phyloP scores from a whole-genome alignment of 2,888 invertebrate genomes.

The Linnaemya vulpina region DNA sequence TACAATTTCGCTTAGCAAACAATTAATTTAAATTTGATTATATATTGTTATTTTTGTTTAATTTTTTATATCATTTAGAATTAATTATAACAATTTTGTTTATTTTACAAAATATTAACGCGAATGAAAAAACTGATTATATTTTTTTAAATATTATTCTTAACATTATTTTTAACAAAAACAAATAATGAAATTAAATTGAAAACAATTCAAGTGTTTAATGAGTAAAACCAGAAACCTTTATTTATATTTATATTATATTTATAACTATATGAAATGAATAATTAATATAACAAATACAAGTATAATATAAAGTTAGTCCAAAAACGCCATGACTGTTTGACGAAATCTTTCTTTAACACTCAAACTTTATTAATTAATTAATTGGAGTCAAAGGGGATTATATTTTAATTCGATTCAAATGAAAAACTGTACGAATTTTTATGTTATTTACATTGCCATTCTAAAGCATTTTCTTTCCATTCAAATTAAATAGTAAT shows the following conservation, averaged over 20 bases:
- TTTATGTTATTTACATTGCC: no score
- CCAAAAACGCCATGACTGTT: no score
- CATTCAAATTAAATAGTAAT: no score
- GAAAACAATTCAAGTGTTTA: slow-evolving; percentile 40
- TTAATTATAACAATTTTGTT: slow-evolving; percentile 53
- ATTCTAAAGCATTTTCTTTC: no score
- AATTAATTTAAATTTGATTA: slow-evolving; percentile 50
- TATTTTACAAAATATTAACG: slow-evolving; percentile 43
- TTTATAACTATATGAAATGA: slow-evolving; percentile 24
- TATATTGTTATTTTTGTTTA: slow-evolving; percentile 51
- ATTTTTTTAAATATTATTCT: slow-evolving; percentile 49
- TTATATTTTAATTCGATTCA: no score
- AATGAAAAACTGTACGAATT: no score
- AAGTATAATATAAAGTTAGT: no score
- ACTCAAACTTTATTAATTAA: no score
- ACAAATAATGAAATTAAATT: slow-evolving; percentile 57
- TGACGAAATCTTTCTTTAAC: no score
- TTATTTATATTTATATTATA: slow-evolving; percentile 5
- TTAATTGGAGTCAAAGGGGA: no score
- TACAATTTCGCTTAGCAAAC: slow-evolving; percentile 60
- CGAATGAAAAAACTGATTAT: slow-evolving; percentile 25
- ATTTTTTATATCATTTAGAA: slow-evolving; percentile 40
- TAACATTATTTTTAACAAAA: slow-evolving; percentile 36
- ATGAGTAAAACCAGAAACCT: slow-evolving; percentile 46
- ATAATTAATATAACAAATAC: slow-evolving; percentile 25